Conservation (phyloP, 2,113 vertebrate genomes). For the Rallus limicola region DNA sequence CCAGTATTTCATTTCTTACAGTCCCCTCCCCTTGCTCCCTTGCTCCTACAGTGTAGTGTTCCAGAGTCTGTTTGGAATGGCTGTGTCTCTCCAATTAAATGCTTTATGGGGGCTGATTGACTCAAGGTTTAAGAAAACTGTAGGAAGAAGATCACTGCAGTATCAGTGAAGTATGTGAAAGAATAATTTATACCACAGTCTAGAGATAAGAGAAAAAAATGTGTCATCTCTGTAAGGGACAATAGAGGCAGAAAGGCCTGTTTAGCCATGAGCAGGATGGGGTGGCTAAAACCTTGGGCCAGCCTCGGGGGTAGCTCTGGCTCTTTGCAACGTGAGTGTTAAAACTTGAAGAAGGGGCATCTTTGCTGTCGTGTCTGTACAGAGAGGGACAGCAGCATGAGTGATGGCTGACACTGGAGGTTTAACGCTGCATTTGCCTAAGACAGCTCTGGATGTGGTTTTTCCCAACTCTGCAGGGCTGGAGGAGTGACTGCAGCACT, state of each 20-base stretch:
- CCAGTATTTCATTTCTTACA: slow-evolving; percentile 2
- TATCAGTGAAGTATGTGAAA: background rate
- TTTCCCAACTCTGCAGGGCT: background rate
- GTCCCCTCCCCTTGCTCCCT: background rate
- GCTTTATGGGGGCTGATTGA: background rate
- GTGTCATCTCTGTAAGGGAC: background rate
- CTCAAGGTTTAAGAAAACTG: background rate
- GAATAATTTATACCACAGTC: background rate
- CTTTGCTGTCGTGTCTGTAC: background rate
- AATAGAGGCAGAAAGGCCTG: background rate
- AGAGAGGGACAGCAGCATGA: background rate
- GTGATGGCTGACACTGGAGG: background rate
- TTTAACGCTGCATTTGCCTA: background rate
- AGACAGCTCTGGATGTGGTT: background rate
- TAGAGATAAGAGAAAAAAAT: background rate
- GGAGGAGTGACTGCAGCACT: background rate
- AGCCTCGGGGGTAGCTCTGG: background rate
- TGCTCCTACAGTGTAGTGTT: background rate
- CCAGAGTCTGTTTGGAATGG: background rate
- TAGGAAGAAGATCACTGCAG: background rate
- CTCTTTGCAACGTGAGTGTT: background rate
- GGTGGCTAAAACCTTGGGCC: background rate
- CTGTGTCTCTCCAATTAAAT: background rate
- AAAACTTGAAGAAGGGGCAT: background rate
- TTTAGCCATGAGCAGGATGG: background rate